phyloP scores from a whole-genome alignment of 1,140 invertebrate genomes.

The Drosophila obscura region DNA sequence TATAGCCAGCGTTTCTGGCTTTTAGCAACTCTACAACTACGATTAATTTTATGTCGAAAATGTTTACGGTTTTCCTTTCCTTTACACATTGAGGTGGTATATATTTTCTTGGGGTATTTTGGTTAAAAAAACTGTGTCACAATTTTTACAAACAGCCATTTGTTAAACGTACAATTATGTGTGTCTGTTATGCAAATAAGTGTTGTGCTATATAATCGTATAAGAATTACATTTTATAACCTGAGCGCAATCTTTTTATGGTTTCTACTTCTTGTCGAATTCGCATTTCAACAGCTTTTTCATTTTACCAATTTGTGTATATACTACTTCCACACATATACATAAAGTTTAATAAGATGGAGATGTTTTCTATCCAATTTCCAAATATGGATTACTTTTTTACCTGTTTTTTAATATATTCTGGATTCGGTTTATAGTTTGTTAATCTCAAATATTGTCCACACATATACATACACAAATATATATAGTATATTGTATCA shows the following conservation, averaged over 20 bases:
- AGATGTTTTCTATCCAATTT: not conserved
- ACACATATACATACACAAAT: constrained; percentile 55
- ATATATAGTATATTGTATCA: constrained; percentile 21
- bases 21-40: constrained; percentile 54
- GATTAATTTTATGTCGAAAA: constrained; percentile 34
- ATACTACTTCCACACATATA: constrained; percentile 2
- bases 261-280: constrained; percentile 32
- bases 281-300: constrained; percentile 39
- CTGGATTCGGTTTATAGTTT: constrained; percentile 36
- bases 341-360: too few species aligned
- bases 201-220: constrained; percentile 34
- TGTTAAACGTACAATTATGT: constrained; percentile 74
- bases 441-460: constrained; percentile 70
- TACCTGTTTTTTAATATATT: constrained; percentile 59
- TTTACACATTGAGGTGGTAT: constrained; percentile 42
- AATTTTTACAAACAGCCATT: constrained; percentile 83
- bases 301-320: constrained; percentile 19
- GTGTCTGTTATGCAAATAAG: constrained; percentile 31
- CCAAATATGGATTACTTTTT: constrained; percentile 9
- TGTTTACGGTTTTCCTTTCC: constrained; percentile 23
- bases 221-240: constrained; percentile 64
- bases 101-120: constrained; percentile 21
- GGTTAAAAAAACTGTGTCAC: constrained; percentile 76
- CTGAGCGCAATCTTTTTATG: constrained; percentile 73
- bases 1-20: constrained; percentile 19